A percentile compares a stretch with the other conserved stretches of the same genome.
Conservation (phyloP, 1,140 invertebrate species). For the Ridgeia piscesae region DNA sequence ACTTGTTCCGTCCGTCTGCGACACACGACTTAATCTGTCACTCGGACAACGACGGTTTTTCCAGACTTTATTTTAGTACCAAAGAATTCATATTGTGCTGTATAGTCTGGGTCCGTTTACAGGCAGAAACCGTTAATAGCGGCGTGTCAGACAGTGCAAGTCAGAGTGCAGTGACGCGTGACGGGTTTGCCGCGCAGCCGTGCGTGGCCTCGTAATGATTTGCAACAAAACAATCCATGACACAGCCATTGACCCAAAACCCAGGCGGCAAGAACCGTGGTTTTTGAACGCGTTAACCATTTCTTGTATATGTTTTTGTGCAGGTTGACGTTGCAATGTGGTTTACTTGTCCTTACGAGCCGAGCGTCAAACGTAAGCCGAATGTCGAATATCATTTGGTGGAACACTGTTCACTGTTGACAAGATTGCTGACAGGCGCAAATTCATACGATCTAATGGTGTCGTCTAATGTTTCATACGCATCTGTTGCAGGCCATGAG, state of each 20-base stretch:
- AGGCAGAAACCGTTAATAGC: background rate
- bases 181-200: background rate
- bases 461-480: background rate
- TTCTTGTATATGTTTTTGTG: background rate
- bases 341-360: background rate
- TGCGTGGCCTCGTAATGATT: background rate
- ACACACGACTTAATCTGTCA: too few species aligned
- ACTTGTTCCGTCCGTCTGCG: too few species aligned
- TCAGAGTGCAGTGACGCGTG: background rate
- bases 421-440: background rate
- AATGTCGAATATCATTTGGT: background rate
- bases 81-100: background rate
- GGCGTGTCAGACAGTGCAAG: background rate
- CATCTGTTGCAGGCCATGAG: background rate
- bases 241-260: background rate
- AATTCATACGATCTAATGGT: background rate
- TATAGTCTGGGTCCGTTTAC: background rate
- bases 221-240: background rate
- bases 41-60: background rate
- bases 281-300: background rate
- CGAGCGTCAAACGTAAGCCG: background rate
- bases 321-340: background rate
- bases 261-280: background rate
- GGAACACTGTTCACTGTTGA: background rate
- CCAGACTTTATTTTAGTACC: background rate